phyloP scores from a whole-genome alignment of 2,113 vertebrate species.

The Nicator chloris region DNA sequence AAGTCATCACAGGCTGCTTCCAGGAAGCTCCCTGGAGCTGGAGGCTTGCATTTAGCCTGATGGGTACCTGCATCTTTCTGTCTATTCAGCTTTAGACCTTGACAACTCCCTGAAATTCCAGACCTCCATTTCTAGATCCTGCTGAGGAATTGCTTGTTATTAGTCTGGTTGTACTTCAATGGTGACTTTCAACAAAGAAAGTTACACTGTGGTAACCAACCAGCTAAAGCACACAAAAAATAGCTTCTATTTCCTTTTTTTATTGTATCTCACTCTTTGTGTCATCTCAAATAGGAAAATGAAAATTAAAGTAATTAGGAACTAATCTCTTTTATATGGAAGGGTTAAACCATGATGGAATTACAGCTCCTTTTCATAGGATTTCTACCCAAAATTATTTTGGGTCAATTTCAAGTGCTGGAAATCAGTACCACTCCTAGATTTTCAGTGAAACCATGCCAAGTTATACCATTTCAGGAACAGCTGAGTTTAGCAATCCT shows the following conservation, averaged over 20 bases:
- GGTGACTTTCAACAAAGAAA: background rate
- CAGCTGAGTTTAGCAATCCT: background rate
- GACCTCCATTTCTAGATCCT: background rate
- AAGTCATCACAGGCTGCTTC: background rate
- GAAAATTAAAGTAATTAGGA: background rate
- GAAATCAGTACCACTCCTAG: background rate
- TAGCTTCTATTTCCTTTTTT: background rate
- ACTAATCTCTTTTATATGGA: background rate
- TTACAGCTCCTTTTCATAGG: background rate
- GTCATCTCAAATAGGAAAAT: background rate
- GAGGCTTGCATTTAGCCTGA: background rate
- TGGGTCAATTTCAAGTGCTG: background rate
- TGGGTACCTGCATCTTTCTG: background rate
- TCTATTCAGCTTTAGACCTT: background rate
- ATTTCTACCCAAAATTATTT: background rate
- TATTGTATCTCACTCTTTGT: background rate
- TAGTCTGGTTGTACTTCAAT: background rate
- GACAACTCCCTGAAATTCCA: background rate
- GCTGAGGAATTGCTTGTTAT: background rate
- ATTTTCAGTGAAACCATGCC: background rate
- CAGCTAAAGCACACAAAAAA: background rate
- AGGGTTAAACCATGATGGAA: background rate
- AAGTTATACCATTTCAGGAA: background rate
- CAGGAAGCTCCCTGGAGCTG: background rate
- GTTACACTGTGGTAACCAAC: background rate